Evolutionary conservation across 2,888 invertebrate genomes (phyloP).

Genomic region (Drosophila greeni): DNA sequence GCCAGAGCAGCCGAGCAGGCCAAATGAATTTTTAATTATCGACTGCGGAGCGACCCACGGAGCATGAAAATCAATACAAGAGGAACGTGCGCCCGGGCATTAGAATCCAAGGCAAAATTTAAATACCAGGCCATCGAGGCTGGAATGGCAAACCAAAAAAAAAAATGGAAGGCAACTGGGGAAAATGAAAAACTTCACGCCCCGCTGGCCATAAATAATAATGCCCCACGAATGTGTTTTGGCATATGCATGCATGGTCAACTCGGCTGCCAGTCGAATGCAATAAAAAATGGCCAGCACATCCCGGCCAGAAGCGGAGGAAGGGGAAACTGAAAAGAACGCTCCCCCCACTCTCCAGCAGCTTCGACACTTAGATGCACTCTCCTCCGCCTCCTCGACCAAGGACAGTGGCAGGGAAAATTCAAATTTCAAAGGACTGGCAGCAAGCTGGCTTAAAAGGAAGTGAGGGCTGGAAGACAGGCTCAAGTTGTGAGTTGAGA

Average conservation of each 20-base stretch:
- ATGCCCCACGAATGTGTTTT: conserved; percentile 28
- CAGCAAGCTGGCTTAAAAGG: conserved; percentile 12
- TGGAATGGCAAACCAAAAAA: conserved; percentile 3
- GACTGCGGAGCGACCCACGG: conserved; percentile 27
- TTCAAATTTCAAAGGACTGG: conserved; percentile 23
- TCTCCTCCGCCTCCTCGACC: conserved; percentile 8
- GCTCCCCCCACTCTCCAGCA: not conserved
- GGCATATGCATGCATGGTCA: conserved; percentile 41
- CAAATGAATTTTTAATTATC: conserved; percentile 73
- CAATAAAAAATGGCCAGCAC: conserved; percentile 29
- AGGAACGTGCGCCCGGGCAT: conserved; percentile 42
- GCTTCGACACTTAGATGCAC: conserved; percentile 26
- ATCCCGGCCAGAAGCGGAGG: not conserved
- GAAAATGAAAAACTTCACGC: conserved; percentile 40
- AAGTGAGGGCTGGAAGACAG: not conserved
- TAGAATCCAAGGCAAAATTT: conserved; percentile 38
- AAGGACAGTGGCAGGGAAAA: conserved; percentile 25
- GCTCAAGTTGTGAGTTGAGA: conserved; percentile 10
- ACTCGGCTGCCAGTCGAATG: conserved; percentile 17
- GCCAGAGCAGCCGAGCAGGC: conserved; percentile 25
- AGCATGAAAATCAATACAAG: conserved; percentile 58
- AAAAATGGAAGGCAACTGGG: not conserved
- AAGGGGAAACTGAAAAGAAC: conserved; percentile 4
- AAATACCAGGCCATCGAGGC: conserved; percentile 7
- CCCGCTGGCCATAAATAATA: conserved; percentile 39